These are phyloP conservation scores for Psilanteris sp. DNA, from an alignment of 1,140 invertebrate species.

Conservation along the genomic window DNA sequence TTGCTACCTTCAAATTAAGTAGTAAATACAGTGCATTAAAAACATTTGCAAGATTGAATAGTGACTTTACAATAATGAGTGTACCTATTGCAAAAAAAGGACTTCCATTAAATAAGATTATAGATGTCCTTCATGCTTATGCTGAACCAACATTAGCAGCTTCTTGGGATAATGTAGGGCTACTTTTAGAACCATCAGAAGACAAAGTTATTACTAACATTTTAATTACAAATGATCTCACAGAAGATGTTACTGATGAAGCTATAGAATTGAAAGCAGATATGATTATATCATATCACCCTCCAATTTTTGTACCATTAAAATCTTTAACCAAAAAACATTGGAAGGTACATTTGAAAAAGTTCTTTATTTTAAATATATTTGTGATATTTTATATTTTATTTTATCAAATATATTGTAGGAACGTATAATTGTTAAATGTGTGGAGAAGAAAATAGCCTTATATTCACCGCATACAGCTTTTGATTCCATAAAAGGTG, in stretches of 20 bases:
- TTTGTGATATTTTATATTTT: no score
- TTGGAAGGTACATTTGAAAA: slow-evolving; percentile 85
- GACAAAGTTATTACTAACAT: slow-evolving; percentile 84
- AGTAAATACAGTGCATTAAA: slow-evolving; percentile 7
- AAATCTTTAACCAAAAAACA: slow-evolving; percentile 85
- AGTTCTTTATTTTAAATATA: slow-evolving; percentile 7
- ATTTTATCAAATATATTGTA: no score
- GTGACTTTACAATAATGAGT: slow-evolving; percentile 37
- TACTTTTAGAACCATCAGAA: slow-evolving; percentile 90
- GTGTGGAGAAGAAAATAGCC: slow-evolving; percentile 92
- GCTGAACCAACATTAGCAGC: slow-evolving; percentile 88
- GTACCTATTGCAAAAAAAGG: slow-evolving; percentile 67
- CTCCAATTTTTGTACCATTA: slow-evolving; percentile 92
- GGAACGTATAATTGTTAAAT: slow-evolving; percentile 89
- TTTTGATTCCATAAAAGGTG: slow-evolving; percentile 90
- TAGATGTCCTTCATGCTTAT: slow-evolving; percentile 84
- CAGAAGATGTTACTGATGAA: slow-evolving; percentile 92
- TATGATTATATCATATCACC: slow-evolving; percentile 97
- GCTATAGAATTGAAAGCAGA: slow-evolving; percentile 85
- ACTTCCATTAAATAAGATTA: slow-evolving; percentile 81
- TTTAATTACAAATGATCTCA: slow-evolving; percentile 97
- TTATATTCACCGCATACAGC: slow-evolving; percentile 96
- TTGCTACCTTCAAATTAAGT: slow-evolving; percentile 18
- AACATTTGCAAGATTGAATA: slow-evolving; percentile 5
- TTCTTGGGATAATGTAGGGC: slow-evolving; percentile 97